These are phyloP conservation scores for Montipora capitata DNA, from an alignment of 92 coral and sea anemone species.

Conservation along the genomic window DNA sequence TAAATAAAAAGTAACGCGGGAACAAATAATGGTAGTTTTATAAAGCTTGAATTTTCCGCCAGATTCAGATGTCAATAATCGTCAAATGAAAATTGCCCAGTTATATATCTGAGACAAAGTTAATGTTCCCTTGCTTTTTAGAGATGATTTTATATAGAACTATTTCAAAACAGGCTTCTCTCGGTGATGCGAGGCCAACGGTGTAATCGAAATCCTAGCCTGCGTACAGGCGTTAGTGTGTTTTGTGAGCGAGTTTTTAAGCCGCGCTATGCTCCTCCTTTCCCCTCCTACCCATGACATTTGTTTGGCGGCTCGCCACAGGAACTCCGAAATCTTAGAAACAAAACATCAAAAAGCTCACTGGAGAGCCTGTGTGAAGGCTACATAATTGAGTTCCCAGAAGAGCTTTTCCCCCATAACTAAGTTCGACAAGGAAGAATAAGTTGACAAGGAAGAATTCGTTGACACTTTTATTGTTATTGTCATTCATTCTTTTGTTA, in stretches of 20 bases:
- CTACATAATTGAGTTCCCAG: too few species aligned
- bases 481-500: constrained; percentile 2
- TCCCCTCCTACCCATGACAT: too few species aligned
- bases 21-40: constrained; percentile 11
- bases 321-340: constrained; percentile 5
- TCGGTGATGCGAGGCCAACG: constrained; percentile 17
- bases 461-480: neutral
- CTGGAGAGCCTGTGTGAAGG: too few species aligned
- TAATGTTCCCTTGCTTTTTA: constrained; percentile 12
- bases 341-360: neutral
- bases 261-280: constrained; percentile 12
- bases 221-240: constrained; percentile 4
- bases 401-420: too few species aligned
- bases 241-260: constrained; percentile 1
- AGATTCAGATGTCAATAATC: constrained; percentile 8
- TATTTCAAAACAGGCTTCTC: constrained; percentile 14
- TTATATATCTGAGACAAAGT: too few species aligned
- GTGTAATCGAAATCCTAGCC: constrained; percentile 11
- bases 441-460: neutral
- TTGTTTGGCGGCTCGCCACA: neutral
- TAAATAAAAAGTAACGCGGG: constrained; percentile 19
- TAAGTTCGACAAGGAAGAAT: too few species aligned
- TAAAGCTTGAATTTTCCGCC: constrained; percentile 11
- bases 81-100: neutral
- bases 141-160: constrained; percentile 11